Base-by-base conservation (phyloP, 1,140 invertebrate species). In the Artemia franciscana region DNA sequence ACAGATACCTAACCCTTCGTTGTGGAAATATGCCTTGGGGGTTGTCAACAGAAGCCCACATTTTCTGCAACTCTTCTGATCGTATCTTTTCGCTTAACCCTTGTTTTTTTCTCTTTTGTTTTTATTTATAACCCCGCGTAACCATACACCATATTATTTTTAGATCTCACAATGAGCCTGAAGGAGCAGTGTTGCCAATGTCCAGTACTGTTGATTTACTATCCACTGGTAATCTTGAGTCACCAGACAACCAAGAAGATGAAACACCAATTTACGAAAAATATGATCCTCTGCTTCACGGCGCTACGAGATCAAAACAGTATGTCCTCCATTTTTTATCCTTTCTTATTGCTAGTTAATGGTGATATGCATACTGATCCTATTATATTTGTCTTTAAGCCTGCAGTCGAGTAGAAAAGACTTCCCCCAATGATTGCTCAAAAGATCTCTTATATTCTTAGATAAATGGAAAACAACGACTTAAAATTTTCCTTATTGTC, bases 161-260 rank as follows among this genome's bases (percentile, higher is more conserved):
- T 65, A 81, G 88, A 70, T 85, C 83, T 73, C 81, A 91, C 2
- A 80, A 80, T 58, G 94, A 98, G 73, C 84, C 91, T 73, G 95
- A 98, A 71, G 96, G 96, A 5, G 89, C 92, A 71, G 88, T 91
- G 1, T 72, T 95, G 5, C 83, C 88, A 0, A 82, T 96, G 75
- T 84, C 85, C 51, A 78, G 80, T 4, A 79, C 79, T 57, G 82
- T 85, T 0, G 84, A 92, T 66, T 80, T 87, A 68, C 74, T 94
- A 24, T 85, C 86, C 23, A 94, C 90, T 0, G 79, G 81, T 59
- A 83, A 88, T 71, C 78, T 79, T 1, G 82, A 89, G 60, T 75
- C 78, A 66, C 79, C 81, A 1, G 74, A 78, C 39, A 73, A 75
- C 61, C 72, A 76, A 65, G 78, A 83, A 58, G 79, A 79, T 59